Percentiles rank a stretch among this genome's conserved stretches.
Conservation (phyloP, 2,888 invertebrate species). For the Bellardia pandia region DNA sequence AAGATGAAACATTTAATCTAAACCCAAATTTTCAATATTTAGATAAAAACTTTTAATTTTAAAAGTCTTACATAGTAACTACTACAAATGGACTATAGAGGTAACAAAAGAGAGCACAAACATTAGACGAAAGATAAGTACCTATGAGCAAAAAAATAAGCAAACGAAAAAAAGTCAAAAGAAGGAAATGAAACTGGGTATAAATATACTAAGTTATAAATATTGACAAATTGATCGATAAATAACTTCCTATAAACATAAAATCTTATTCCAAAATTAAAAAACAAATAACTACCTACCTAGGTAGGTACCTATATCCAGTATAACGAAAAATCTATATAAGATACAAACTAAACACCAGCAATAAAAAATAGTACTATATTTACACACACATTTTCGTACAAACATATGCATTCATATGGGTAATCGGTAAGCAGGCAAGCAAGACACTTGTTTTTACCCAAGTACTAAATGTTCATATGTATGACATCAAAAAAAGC, state of each 20-base stretch:
- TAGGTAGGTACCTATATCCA: neutral
- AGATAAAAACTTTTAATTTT: too few species aligned
- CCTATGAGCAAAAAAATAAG: too few species aligned
- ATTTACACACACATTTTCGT: neutral
- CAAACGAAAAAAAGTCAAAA: too few species aligned
- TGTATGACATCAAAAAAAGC: neutral
- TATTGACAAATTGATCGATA: neutral
- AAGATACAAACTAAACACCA: neutral
- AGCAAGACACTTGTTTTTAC: neutral
- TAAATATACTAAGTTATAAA: too few species aligned
- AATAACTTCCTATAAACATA: neutral
- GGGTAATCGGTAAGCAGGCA: constrained; percentile 3
- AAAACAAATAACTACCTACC: too few species aligned
- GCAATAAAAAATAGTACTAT: neutral
- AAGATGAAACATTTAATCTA: neutral
- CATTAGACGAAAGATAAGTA: neutral
- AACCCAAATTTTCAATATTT: neutral
- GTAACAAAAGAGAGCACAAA: neutral
- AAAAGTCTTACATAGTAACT: neutral
- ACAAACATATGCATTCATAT: neutral
- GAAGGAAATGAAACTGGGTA: too few species aligned
- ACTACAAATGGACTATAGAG: too few species aligned
- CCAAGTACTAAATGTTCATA: neutral
- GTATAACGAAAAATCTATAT: neutral
- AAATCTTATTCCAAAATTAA: neutral